Base-by-base conservation (phyloP, 2,888 invertebrate species). In the Aproaerema taeniolella region DNA sequence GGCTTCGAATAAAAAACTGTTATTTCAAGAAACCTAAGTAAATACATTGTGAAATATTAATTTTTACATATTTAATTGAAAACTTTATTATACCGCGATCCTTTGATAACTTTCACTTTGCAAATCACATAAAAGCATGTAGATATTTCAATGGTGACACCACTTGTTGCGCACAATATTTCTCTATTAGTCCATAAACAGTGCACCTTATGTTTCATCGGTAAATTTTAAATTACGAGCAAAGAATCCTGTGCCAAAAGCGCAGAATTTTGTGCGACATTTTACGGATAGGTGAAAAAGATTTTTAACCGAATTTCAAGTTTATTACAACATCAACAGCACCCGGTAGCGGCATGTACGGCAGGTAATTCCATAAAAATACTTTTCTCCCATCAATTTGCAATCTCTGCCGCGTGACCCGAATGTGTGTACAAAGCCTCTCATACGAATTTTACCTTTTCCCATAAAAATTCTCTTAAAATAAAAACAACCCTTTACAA, bases 41-140 rank as follows among this genome's bases (percentile, higher is more conserved):
- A n/a, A n/a, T n/a, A n/a, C n/a, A n/a, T n/a, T n/a, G n/a, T n/a
- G n/a, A n/a, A n/a, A n/a, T n/a, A n/a, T n/a, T n/a, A n/a, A n/a
- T n/a, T n/a, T n/a, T n/a, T n/a, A n/a, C n/a, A n/a, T n/a, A n/a
- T n/a, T n/a, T n/a, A n/a, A n/a, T n/a, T n/a, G n/a, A n/a, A n/a
- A n/a, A n/a, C n/a, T n/a, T n/a, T n/a, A n/a, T n/a, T n/a, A n/a
- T n/a, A n/a, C n/a, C n/a, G n/a, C n/a, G n/a, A n/a, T n/a, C n/a
- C n/a, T n/a, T n/a, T n/a, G n/a, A n/a, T n/a, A n/a, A n/a, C n/a
- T n/a, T n/a, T 57, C 47, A 44, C 41, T 45, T 43, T 47, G 45
- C 51, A 41, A 49, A 38, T 47, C 45, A 45, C 34, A 45, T 50
- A 31, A 45, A 44, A 32, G 44, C 41, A n/a, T 39, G 48, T 36